Percentiles rank a stretch among this genome's conserved stretches.
phyloP scores from a whole-genome alignment of 2,797 vertebrate genomes.

The Phaenicophaeus curvirostris region DNA sequence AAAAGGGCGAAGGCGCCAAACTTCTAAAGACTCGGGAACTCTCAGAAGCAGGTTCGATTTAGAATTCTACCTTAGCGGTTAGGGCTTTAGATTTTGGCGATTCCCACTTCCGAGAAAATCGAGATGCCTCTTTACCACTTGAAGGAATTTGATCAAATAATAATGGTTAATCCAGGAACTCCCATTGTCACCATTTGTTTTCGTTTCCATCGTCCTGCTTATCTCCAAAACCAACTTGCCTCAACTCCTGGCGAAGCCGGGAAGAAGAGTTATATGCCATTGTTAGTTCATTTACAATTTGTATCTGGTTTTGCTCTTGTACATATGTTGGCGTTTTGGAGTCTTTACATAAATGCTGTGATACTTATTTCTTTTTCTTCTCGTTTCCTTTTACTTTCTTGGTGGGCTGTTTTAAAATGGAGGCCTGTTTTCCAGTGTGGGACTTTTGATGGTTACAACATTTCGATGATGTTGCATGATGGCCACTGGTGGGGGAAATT shows the following conservation, averaged over 20 bases:
- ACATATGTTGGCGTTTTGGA: constrained; percentile 77
- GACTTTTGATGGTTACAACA: constrained; percentile 69
- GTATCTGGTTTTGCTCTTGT: constrained; percentile 76
- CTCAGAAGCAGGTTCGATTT: background rate
- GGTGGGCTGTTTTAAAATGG: constrained; percentile 77
- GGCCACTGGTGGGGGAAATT: constrained; percentile 71
- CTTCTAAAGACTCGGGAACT: background rate
- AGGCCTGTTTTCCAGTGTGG: constrained; percentile 72
- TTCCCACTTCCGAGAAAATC: constrained; percentile 4
- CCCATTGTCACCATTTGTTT: constrained; percentile 70
- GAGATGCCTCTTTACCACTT: background rate
- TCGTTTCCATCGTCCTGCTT: constrained; percentile 70
- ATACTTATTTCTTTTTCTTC: constrained; percentile 34
- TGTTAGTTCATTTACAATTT: constrained; percentile 64
- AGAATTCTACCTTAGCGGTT: background rate
- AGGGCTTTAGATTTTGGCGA: background rate
- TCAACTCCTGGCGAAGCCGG: constrained; percentile 64
- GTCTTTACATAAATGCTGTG: constrained; percentile 77
- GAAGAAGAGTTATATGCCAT: constrained; percentile 65
- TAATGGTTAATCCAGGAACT: constrained; percentile 69
- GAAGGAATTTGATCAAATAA: constrained; percentile 75
- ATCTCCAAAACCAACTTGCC: constrained; percentile 67
- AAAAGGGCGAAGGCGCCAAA: background rate
- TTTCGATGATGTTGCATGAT: constrained; percentile 63
- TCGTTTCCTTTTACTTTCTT: constrained; percentile 32